These are phyloP conservation scores for Pteria penguin DNA, from an alignment of 2,888 invertebrate species.

Conservation along the genomic window DNA sequence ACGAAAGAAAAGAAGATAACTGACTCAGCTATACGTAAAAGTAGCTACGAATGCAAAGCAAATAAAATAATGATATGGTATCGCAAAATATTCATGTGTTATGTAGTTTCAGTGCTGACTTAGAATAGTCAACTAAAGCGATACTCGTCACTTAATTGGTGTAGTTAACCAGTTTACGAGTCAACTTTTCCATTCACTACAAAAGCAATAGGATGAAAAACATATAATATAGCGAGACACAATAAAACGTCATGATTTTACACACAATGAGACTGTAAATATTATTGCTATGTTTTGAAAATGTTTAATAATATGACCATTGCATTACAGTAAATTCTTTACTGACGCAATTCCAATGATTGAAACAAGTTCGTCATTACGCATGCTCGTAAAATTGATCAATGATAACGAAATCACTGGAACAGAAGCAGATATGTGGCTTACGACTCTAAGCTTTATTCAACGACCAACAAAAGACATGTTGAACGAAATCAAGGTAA, in stretches of 20 bases:
- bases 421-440: constrained; percentile 88
- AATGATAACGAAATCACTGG: constrained; percentile 84
- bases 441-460: constrained; percentile 91
- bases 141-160: too few species aligned
- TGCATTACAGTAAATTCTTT: constrained; percentile 85
- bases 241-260: too few species aligned
- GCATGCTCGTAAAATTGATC: constrained; percentile 91
- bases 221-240: too few species aligned
- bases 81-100: not conserved
- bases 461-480: constrained; percentile 80
- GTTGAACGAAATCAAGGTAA: constrained; percentile 80
- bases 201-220: not conserved
- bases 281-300: too few species aligned
- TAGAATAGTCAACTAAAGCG: too few species aligned
- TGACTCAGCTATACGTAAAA: too few species aligned
- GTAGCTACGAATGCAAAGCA: too few species aligned
- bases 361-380: constrained; percentile 89
- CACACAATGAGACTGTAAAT: too few species aligned
- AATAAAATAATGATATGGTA: not conserved
- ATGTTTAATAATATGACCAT: too few species aligned
- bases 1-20: too few species aligned
- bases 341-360: constrained; percentile 92
- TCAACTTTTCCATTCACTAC: too few species aligned
- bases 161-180: too few species aligned
- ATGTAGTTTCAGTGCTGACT: not conserved